Base-by-base conservation (phyloP, 2,888 invertebrate species). In the Meghimatium bilineatum region DNA sequence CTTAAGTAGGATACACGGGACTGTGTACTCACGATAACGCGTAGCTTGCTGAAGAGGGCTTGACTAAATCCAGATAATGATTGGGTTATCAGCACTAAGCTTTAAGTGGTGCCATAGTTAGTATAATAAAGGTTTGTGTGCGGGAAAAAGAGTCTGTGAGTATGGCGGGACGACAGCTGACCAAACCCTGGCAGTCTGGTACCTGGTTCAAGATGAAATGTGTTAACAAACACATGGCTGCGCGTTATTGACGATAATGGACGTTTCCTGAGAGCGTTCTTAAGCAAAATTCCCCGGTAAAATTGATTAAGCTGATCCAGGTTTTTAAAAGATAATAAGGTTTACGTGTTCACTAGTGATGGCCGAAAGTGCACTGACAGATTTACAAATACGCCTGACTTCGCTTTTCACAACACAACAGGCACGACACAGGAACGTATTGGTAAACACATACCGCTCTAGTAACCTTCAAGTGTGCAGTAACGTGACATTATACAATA, bases 21-120 rank as follows among this genome's bases (percentile, higher is more conserved):
- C 23, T n/a, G n/a, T 29, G 32, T 32, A 3, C 32, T 12, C 32
- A 17, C 14, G 63, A 63, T 23, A n/a, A 29, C 32, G 66, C 2
- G 17, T 1, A 10, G 32, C 17, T 8, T 44, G 44, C 12, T 44
- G 32, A 52, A 74, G 74, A 74, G 34, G 32, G 17, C 32, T 52
- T 52, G 17, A 52, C 14, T 32, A 74, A 52, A 34, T 52, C 74
- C 52, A 52, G 49, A 74, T 52, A 74, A 52, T 52, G 74, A 32
- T 29, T 29, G 20, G 72, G 6, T 74, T 32, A 52, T 5, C 52
- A 32, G 34, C 67, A 34, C 26, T 20, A 20, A 26, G 26, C 8
- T 72, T 38, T 10, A 74, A 74, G 74, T 74, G 74, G 6, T 74
- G 74, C 52, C 52, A 74, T n/a, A 74, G 72, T 49, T 74, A 29